Evolutionary conservation across 1,140 invertebrate genomes (phyloP).

Genomic region (Drosophila pseudoananassae): DNA sequence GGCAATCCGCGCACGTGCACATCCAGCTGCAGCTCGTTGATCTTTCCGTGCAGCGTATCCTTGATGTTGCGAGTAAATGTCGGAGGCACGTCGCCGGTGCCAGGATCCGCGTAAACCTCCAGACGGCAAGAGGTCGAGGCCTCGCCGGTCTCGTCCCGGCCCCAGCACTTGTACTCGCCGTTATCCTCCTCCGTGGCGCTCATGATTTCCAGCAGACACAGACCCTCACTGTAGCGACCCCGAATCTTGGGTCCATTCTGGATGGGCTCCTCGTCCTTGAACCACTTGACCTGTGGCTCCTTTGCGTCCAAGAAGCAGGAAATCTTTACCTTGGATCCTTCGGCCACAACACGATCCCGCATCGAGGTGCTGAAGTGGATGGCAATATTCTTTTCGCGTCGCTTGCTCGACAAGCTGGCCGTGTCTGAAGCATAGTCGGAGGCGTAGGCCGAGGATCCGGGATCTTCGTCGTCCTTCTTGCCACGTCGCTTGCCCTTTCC

Average conservation of each 20-base stretch:
- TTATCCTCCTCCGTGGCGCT: conserved; percentile 86
- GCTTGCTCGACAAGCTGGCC: conserved; percentile 73
- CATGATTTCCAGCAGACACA: conserved; percentile 87
- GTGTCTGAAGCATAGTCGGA: conserved; percentile 72
- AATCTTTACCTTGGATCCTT: conserved; percentile 91
- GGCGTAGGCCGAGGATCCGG: conserved; percentile 51
- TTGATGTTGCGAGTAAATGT: conserved; percentile 83
- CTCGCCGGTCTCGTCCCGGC: conserved; percentile 85
- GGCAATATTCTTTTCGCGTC: conserved; percentile 77
- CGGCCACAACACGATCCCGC: conserved; percentile 90
- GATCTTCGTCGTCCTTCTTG: conserved; percentile 65
- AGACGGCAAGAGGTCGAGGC: conserved; percentile 69
- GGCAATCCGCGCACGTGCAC: conserved; percentile 90
- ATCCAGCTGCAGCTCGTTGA: conserved; percentile 91
- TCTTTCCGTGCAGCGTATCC: conserved; percentile 88
- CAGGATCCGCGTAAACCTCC: conserved; percentile 75
- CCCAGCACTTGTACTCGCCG: conserved; percentile 88
- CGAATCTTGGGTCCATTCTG: conserved; percentile 84
- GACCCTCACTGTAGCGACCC: conserved; percentile 86
- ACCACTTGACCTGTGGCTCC: conserved; percentile 90
- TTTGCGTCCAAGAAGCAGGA: conserved; percentile 93
- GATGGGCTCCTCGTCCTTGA: conserved; percentile 87
- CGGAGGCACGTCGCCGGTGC: conserved; percentile 79
- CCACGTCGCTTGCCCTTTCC: conserved; percentile 59
- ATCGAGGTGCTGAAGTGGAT: conserved; percentile 85